phyloP scores from a whole-genome alignment of 1,140 invertebrate species.

The Lamellibrachia luymesi region DNA sequence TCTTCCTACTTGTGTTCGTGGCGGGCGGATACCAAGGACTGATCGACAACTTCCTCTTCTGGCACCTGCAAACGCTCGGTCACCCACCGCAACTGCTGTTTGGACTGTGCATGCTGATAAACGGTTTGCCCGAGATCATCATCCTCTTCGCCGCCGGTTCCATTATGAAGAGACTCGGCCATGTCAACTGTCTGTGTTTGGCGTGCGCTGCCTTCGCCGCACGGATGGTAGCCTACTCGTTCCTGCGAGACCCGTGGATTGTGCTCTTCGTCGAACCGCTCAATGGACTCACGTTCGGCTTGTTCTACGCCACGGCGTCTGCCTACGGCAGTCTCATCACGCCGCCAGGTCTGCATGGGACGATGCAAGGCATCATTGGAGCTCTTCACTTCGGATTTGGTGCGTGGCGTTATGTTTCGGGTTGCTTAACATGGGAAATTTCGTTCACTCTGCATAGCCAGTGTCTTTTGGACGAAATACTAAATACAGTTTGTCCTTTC shows the following conservation, averaged over 20 bases:
- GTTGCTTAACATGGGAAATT: too few species aligned
- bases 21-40: conserved; percentile 81
- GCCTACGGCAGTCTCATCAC: conserved; percentile 83
- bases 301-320: conserved; percentile 86
- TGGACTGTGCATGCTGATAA: conserved; percentile 75
- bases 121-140: conserved; percentile 82
- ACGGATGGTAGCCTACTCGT: conserved; percentile 80
- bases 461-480: too few species aligned
- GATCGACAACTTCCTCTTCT: conserved; percentile 86
- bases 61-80: conserved; percentile 78
- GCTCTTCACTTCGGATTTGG: conserved; percentile 63
- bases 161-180: conserved; percentile 79
- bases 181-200: conserved; percentile 77
- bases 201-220: conserved; percentile 74
- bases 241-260: conserved; percentile 74
- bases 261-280: conserved; percentile 80
- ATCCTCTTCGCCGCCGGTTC: conserved; percentile 73
- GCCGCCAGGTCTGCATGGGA: conserved; percentile 81
- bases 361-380: conserved; percentile 78
- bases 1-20: conserved; percentile 75
- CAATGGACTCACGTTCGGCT: conserved; percentile 83
- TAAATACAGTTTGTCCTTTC: too few species aligned
- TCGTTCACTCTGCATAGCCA: too few species aligned
- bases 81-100: conserved; percentile 71
- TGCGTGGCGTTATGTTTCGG: conserved; percentile 27